Evolutionary conservation across 2,113 vertebrate genomes (phyloP).

Genomic region (Cyanistes caeruleus): DNA sequence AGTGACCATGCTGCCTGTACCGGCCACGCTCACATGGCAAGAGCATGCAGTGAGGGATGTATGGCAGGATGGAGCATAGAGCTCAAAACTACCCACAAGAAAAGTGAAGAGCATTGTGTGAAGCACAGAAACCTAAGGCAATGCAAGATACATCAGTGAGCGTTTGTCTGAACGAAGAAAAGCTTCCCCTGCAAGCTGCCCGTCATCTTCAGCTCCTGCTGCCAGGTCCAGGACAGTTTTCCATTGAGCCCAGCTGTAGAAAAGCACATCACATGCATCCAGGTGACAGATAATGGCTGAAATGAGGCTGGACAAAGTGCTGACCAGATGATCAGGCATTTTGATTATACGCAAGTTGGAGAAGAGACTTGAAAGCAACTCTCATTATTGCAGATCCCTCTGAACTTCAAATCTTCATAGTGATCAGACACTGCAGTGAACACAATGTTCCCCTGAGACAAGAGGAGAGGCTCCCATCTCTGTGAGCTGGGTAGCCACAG

Average conservation of each 20-base stretch:
- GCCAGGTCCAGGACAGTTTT: not conserved
- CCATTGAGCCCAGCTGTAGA: not conserved
- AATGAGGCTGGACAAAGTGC: not conserved
- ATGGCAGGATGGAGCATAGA: not conserved
- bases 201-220: not conserved
- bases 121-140: not conserved
- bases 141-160: not conserved
- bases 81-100: not conserved
- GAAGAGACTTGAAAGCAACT: not conserved
- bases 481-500: not conserved
- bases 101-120: not conserved
- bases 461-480: not conserved
- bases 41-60: not conserved
- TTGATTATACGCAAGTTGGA: not conserved
- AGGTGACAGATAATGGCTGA: not conserved
- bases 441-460: not conserved
- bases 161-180: not conserved
- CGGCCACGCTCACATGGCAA: accelerated
- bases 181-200: not conserved
- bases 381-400: not conserved
- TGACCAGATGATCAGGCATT: not conserved
- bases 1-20: accelerated
- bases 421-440: not conserved
- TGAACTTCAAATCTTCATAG: not conserved
- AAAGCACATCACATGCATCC: not conserved